Evolutionary conservation across 2,888 invertebrate species (phyloP), one percentile per base, ranked within the genome.

Genomic region (Mythimna ferrago): DNA sequence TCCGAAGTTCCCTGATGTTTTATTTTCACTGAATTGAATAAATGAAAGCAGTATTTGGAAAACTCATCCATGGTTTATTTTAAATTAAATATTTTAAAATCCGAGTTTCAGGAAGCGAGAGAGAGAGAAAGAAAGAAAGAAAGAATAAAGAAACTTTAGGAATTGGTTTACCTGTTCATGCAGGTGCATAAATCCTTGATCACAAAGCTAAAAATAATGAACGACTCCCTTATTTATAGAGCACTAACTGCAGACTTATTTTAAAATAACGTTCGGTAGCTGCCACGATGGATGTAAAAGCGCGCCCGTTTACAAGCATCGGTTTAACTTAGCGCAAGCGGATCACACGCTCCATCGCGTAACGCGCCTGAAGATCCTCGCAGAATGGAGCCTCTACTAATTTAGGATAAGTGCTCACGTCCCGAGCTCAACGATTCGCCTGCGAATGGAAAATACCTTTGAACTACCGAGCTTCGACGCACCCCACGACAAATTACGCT

Each of bases 351-450:
- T 89, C 90, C 90, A 92, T 92, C 90, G 92, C 92, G 84, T 90
- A 86, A 87, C 88, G 86, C 87, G 86, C 86, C 87, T 86, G 86
- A 87, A 87, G 88, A 88, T 91, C 88, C 84, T 74, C 86, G 85
- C 83, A 83, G 86, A 86, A 88, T 83, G 81, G 79, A 88, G 82
- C 89, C 89, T 88, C 89, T 91, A 92, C 93, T 94, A 94, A 94
- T 94, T 94, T 92, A 90, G 91, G 93, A 92, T 93, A 94, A 94
- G 93, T 93, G 93, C 92, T 93, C 93, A 93, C 93, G 93, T 93
- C 91, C 87, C 89, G 80, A 83, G 88, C 88, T 90, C 91, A 91
- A 87, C 91, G 89, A 89, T 89, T 90, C 88, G 87, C 87, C 88
- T 88, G 81, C 85, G 78, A 90, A 88, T 91, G 86, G 87, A 88